phyloP scores from a whole-genome alignment of 1,140 invertebrate species.

The Drosophila kepulauana region DNA sequence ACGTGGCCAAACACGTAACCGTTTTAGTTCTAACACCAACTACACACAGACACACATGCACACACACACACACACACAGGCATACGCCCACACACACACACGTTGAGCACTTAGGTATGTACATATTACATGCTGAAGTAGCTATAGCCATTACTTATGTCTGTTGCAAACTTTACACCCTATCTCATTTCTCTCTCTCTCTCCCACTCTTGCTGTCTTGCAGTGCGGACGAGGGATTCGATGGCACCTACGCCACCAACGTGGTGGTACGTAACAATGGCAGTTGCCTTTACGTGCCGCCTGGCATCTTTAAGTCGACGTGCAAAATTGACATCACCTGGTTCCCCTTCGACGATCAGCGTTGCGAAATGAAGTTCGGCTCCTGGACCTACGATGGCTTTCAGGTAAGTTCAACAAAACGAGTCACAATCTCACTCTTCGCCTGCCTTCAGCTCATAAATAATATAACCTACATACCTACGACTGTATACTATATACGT shows the following conservation, averaged over 20 bases:
- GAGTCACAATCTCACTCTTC: background rate
- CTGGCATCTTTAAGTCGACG: slow-evolving; percentile 94
- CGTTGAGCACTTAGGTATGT: slow-evolving; percentile 6
- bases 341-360: slow-evolving; percentile 97
- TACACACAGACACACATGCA: slow-evolving; percentile 11
- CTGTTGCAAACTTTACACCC: slow-evolving; percentile 7
- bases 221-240: slow-evolving; percentile 96
- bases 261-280: slow-evolving; percentile 98
- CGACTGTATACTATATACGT: background rate
- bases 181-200: background rate
- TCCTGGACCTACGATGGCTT: slow-evolving; percentile 98
- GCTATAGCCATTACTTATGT: slow-evolving; percentile 15
- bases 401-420: slow-evolving; percentile 88
- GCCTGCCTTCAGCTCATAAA: slow-evolving; percentile 29
- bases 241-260: slow-evolving; percentile 98
- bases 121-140: slow-evolving; percentile 16
- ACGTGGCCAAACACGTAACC: slow-evolving; percentile 41
- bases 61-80: slow-evolving; percentile 3
- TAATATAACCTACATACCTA: slow-evolving; percentile 1
- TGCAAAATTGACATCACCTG: slow-evolving; percentile 97
- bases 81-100: background rate
- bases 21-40: slow-evolving; percentile 29
- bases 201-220: slow-evolving; percentile 29
- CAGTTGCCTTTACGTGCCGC: slow-evolving; percentile 97
- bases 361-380: slow-evolving; percentile 97